Conservation (phyloP, 92 coral and sea anemone genomes). For the Parazoanthus darwini region DNA sequence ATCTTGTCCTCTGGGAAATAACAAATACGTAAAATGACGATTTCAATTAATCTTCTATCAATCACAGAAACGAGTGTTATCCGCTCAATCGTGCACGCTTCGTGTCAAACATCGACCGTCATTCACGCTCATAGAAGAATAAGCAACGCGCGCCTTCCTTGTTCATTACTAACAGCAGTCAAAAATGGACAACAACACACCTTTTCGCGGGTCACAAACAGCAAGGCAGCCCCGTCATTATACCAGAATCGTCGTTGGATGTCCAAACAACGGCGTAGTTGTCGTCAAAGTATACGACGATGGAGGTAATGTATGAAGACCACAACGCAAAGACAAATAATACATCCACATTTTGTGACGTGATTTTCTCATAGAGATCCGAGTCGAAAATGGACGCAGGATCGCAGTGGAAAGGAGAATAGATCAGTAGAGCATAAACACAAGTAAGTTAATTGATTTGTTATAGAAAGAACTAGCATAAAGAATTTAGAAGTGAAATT, state of each 20-base stretch:
- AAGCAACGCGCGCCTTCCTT: background rate
- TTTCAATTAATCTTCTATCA: background rate
- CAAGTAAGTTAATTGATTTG: background rate
- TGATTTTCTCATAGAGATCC: conserved; percentile 36
- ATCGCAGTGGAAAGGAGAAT: conserved; percentile 30
- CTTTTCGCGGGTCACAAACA: background rate
- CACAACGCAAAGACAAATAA: background rate
- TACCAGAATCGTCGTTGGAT: conserved; percentile 42
- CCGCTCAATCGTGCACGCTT: background rate
- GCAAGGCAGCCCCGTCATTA: conserved; percentile 21
- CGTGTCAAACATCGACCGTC: background rate
- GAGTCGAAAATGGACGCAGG: conserved; percentile 40
- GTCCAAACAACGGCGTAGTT: conserved; percentile 47
- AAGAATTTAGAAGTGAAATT: too few relatives aligned
- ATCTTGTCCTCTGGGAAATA: background rate
- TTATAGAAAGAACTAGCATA: too few relatives aligned
- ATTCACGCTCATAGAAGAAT: background rate
- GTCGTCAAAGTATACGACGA: conserved; percentile 37
- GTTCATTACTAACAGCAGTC: background rate
- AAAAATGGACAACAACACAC: background rate
- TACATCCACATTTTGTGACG: background rate
- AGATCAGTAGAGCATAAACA: conserved; percentile 28
- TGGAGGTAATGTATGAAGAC: conserved; percentile 48
- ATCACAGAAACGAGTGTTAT: background rate
- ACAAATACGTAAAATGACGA: background rate